Evolutionary conservation across 2,797 vertebrate species (phyloP), one percentile per base, ranked within the genome.

Genomic region (Ciconia nigra): DNA sequence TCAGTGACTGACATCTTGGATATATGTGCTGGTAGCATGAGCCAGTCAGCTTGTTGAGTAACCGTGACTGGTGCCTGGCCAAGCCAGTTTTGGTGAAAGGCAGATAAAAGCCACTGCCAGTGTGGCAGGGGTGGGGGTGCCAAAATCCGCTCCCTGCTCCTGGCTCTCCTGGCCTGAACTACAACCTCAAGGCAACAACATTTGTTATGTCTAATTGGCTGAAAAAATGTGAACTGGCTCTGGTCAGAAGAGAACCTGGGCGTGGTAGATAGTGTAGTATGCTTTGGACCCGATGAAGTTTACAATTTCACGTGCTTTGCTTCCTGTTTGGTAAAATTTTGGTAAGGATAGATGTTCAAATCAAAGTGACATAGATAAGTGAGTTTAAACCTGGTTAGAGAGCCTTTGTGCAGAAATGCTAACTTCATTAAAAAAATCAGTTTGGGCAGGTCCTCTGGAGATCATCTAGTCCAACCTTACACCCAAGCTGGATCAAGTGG

Each of bases 31-130:
- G 20, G 58, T 46, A 71, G 25, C 49, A 71, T 1, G 2, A 52
- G 31, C 26, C 13, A 12, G 37, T 29, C 15, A 42, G 5, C 20
- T 61, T 70, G 18, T 51, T 73, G 26, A 80, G 42, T 26, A 80
- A n/a, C 18, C 0, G 4, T 17, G 22, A 31, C 35, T 19, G 15
- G 47, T 61, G n/a, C 22, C 42, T 28, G 15, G 7, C 26, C 0
- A 1, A 72, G 25, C 7, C 35, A n/a, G 16, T 41, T 71, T 62
- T 42, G 47, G 47, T 13, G 24, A 57, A 70, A 87, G 28, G 14
- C 41, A n/a, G 15, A 14, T 58, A n/a, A 58, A 39, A 69, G 13
- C 26, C 33, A 29, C 11, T 61, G 37, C 24, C 41, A 44, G 12
- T 46, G 37, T 52, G 29, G 49, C 33, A 35, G 7, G 14, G 11